Evolutionary conservation across 2,797 vertebrate genomes (phyloP).

Genomic region (Tympanoctomys barrerae): DNA sequence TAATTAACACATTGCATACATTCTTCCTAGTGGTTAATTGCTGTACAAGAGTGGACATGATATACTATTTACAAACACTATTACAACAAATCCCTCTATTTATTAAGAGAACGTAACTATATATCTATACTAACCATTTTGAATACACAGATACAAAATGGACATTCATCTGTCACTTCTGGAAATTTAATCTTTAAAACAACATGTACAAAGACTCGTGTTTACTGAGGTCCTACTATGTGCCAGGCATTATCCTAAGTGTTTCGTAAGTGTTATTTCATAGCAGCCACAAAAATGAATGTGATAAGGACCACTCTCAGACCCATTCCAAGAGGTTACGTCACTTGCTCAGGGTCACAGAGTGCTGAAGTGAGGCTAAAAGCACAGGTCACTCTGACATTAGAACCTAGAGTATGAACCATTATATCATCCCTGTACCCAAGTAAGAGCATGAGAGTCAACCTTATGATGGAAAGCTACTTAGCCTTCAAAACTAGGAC

Average conservation of each 20-base stretch:
- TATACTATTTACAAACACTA: no score
- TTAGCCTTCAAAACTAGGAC: not conserved
- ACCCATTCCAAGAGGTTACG: not conserved
- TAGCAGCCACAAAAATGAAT: not conserved
- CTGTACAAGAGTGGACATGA: no score
- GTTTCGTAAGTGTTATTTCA: not conserved
- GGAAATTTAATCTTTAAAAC: conserved; percentile 41
- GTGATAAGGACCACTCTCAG: not conserved
- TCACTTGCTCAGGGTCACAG: not conserved
- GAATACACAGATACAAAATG: no score
- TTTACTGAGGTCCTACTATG: not conserved
- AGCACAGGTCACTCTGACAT: not conserved
- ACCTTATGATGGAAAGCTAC: not conserved
- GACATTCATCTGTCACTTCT: not conserved
- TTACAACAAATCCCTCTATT: no score
- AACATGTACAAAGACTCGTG: not conserved
- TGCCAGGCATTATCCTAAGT: not conserved
- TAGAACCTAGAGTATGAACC: not conserved
- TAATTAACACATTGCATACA: no score
- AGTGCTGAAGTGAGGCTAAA: not conserved
- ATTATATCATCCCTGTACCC: not conserved
- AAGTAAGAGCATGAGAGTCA: not conserved
- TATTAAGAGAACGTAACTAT: no score
- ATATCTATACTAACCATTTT: no score
- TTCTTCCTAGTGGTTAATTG: no score